Conservation (phyloP, 2,797 vertebrate species). For the Microchirus variegatus region DNA sequence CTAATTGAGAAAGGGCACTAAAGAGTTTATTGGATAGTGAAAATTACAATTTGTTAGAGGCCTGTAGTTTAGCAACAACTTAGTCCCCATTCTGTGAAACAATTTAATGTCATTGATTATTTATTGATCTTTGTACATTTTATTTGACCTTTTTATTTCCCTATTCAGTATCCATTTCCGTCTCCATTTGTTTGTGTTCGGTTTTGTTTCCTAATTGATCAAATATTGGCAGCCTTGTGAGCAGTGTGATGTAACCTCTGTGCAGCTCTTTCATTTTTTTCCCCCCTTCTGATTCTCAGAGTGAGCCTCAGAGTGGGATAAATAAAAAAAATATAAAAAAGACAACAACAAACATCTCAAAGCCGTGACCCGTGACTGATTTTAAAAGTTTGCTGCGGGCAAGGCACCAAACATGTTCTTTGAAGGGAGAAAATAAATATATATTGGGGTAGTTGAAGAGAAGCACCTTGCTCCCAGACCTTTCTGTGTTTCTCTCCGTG, state of each 20-base stretch:
- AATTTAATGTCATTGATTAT: too few relatives aligned
- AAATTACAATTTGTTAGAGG: too few relatives aligned
- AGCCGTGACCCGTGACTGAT: constrained; percentile 27
- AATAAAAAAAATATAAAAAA: constrained; percentile 4
- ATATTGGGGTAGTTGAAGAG: not conserved
- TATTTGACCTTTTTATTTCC: too few relatives aligned
- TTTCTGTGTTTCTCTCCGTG: constrained; percentile 12
- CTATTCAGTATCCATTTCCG: too few relatives aligned
- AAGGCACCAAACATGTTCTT: constrained; percentile 8
- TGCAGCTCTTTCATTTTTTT: constrained; percentile 4
- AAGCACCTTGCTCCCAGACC: constrained; percentile 10
- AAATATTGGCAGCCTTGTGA: too few relatives aligned
- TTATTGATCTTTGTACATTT: too few relatives aligned
- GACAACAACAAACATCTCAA: constrained; percentile 7
- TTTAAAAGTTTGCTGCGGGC: constrained; percentile 35
- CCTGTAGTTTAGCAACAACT: too few relatives aligned
- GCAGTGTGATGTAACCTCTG: not conserved
- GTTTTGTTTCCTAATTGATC: too few relatives aligned
- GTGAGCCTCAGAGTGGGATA: not conserved
- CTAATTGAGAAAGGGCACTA: too few relatives aligned
- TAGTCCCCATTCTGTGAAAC: too few relatives aligned
- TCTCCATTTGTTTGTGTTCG: too few relatives aligned
- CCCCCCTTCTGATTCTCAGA: not conserved
- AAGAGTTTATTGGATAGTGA: too few relatives aligned
- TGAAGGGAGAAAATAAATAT: not conserved